Percentiles rank a stretch among this genome's conserved stretches.
These are phyloP conservation scores for Trissolcus brochymenae DNA, from an alignment of 2,888 invertebrate genomes.

Conservation along the genomic window DNA sequence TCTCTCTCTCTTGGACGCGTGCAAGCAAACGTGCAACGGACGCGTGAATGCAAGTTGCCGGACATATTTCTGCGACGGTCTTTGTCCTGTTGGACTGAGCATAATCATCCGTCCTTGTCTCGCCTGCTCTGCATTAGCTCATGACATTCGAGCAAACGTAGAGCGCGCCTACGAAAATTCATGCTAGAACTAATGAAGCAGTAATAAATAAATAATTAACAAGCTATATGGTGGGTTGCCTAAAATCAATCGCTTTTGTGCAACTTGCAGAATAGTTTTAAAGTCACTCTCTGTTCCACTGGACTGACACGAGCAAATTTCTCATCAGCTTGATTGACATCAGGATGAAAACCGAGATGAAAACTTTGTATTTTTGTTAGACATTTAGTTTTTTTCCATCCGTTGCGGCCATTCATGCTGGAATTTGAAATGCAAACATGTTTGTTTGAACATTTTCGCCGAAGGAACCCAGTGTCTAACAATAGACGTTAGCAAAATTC, in stretches of 20 bases:
- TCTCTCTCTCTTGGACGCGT: constrained; percentile 16
- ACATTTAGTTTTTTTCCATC: too few relatives aligned
- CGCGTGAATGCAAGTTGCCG: constrained; percentile 48
- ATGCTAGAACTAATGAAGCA: constrained; percentile 65
- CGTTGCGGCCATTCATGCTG: too few relatives aligned
- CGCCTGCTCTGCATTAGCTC: constrained; percentile 49
- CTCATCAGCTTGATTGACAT: too few relatives aligned
- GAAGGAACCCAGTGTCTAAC: neutral
- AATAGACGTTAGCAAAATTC: constrained; percentile 13
- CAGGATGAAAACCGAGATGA: too few relatives aligned
- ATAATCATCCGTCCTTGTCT: constrained; percentile 12
- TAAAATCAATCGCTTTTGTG: constrained; percentile 47
- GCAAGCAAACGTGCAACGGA: constrained; percentile 48
- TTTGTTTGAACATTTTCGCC: too few relatives aligned
- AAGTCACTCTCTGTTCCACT: too few relatives aligned
- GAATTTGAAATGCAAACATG: neutral
- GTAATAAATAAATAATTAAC: constrained; percentile 69
- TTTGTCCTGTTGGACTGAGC: constrained; percentile 15
- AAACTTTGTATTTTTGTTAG: too few relatives aligned
- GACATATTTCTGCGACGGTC: constrained; percentile 43
- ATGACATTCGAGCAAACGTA: constrained; percentile 54
- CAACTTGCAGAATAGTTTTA: constrained; percentile 2
- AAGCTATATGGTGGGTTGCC: constrained; percentile 58
- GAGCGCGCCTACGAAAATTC: constrained; percentile 58
- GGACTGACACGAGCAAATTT: too few relatives aligned